Base-by-base conservation (phyloP, 2,888 invertebrate genomes). In the Tetragonisca angustula region DNA sequence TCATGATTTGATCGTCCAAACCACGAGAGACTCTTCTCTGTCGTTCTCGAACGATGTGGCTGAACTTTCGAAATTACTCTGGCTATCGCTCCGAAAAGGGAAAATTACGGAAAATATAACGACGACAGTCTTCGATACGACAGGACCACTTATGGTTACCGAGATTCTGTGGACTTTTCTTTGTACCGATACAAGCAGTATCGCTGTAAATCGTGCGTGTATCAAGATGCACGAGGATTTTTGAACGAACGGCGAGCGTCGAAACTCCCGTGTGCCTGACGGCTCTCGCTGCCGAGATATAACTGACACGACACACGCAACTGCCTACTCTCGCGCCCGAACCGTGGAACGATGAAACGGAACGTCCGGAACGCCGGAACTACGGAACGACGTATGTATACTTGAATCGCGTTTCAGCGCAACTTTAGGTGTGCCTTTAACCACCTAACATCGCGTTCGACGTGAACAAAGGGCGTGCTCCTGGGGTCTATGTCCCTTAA, bases 241-340 rank as follows among this genome's bases (percentile, higher is more conserved):
- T 81, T 61, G 50, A 81, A 76, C 67, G 73, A 76, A 71, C 85
- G 79, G 61, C 84, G 81, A 80, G 74, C 85, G 67, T 79, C 84
- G 76, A 81, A 87, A 85, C 79, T 83, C 82, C 88, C 89, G 85
- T 87, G 81, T 90, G 89, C 87, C 93, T 91, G 91, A 90, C 93
- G 92, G 93, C 93, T 91, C 89, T 92, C 93, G 92, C 94, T 93
- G 94, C 93, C 94, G 93, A 91, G 93, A 93, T 92, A 93, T 93
- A 93, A 94, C 94, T 94, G 94, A 94, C 94, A 92, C 91, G 88
- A 89, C 87, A 89, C 90, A 88, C 91, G 91, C 92, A 92, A 92
- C 91, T 79, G 86, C 85, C 84, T 88, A 85, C 87, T 87, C 90
- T 85, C 90, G 89, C 88, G 88, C 87, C 84, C 85, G 86, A 87